These are phyloP conservation scores for Volucella inanis DNA, from an alignment of 2,888 invertebrate species.

Conservation along the genomic window DNA sequence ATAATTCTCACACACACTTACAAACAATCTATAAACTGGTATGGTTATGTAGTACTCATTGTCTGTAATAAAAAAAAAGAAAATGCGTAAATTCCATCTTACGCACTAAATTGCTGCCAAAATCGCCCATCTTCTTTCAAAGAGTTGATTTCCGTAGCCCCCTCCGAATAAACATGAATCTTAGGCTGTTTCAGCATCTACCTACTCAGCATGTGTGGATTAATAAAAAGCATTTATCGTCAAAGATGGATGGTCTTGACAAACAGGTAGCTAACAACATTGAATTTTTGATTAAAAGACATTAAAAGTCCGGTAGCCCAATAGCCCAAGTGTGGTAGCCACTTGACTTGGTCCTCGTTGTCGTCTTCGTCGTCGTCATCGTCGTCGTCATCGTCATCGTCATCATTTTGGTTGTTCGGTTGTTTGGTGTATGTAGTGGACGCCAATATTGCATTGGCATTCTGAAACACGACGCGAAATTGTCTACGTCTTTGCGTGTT, in stretches of 20 bases:
- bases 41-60: too few species aligned
- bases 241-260: constrained; percentile 76
- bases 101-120: constrained; percentile 64
- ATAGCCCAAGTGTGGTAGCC: constrained; percentile 79
- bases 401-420: not conserved
- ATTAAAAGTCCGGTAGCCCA: constrained; percentile 83
- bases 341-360: constrained; percentile 25
- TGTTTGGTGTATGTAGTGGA: constrained; percentile 5
- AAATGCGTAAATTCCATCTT: constrained; percentile 64
- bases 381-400: not conserved
- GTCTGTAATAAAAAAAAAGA: not conserved
- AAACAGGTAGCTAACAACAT: constrained; percentile 75
- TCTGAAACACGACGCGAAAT: constrained; percentile 57
- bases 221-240: constrained; percentile 76
- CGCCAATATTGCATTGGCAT: constrained; percentile 65
- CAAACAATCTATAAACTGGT: not conserved
- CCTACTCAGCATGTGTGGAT: constrained; percentile 70
- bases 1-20: constrained; percentile 12
- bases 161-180: constrained; percentile 27
- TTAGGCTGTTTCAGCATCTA: not conserved
- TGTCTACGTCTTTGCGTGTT: constrained; percentile 22
- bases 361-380: constrained; percentile 2
- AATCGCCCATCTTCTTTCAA: constrained; percentile 35
- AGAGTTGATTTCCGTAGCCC: too few species aligned
- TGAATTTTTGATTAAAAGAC: constrained; percentile 82